Base-by-base conservation (phyloP, 2,888 invertebrate species). In the Papilio protenor region DNA sequence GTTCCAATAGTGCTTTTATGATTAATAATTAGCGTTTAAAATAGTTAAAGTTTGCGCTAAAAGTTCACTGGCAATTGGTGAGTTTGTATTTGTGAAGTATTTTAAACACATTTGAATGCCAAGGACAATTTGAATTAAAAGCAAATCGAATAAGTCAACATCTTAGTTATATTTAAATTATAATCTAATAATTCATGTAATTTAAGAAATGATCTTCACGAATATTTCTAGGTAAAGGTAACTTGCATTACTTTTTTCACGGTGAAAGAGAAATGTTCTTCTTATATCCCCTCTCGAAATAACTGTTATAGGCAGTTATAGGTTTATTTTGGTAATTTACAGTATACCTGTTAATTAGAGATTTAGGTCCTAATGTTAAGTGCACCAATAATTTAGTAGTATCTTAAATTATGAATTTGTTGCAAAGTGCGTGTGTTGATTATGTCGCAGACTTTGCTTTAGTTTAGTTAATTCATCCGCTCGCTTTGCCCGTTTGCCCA, bases 181-280 rank as follows among this genome's bases (percentile, higher is more conserved):
- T 75, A n/a, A 52, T 59, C 69, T n/a, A 49, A 55, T 57, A 45
- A n/a, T 75, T 47, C 6, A n/a, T 69, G 5, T 55, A 40, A 21
- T 75, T 69, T 69, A 55, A 69, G 69, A 75, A 49, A 75, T 75
- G 75, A 55, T 75, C 8, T 55, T 52, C 75, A 23, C 21, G 57
- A 69, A 75, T 52, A 33, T 69, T 18, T 75, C 61, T 71, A 71
- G 75, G 77, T 78, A 78, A 61, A 57, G 8, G n/a, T 12, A 73
- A 45, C 40, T 8, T 45, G n/a, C 5, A 61, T 27, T 61, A 40
- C 40, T 40, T n/a, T 16, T 40, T 40, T 3, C 4, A 40, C n/a
- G n/a, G 10, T 33, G 18, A 33, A 64, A 40, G 18, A n/a, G 0
- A 33, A 64, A 33, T 40, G 40, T 8, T 6, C 27, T n/a, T 18